Base-by-base conservation (phyloP, 2,113 vertebrate species). In the Myotis davidii region DNA sequence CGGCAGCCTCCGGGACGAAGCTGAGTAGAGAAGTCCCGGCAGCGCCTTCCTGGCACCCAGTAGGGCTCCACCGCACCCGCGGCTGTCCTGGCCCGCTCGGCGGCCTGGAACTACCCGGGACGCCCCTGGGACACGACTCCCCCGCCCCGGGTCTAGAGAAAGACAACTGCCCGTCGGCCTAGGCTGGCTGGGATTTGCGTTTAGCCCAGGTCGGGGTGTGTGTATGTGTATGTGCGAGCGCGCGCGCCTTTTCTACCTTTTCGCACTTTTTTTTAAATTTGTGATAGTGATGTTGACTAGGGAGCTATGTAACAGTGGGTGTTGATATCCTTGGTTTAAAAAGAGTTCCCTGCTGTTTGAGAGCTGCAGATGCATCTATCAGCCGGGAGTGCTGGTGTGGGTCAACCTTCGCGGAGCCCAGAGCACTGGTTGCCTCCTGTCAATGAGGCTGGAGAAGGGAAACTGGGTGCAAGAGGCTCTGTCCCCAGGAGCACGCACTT, bases 41-140 rank as follows among this genome's bases (percentile, higher is more conserved):
- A 23, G 17, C 1, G 1, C 13, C 1, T 18, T 32, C 34, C 1
- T 0, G 20, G 23, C 45, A 61, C 37, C 27, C 54, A 34, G 16
- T 9, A 0, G 12, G 29, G 8, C 32, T 27, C 10, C 27, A 1
- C 23, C 0, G 6, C 20, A 48, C 7, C 27, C 23, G 5, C 34
- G 3, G 67, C 64, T 4, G 8, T 10, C 77, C 72, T 67, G 76
- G 74, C 34, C 16, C 2, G 42, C 61, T 3, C 52, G 2, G 14
- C 1, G 39, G 70, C 78, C 34, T 56, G 72, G 25, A 94, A 13
- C 5, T 0, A 27, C 61, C 61, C 20, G 27, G 42, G 85, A 59
- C 34, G 3, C 39, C 72, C 84, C 81, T 11, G 12, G 52, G 91
- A 77, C 77, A 25, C n/a, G 21, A 84, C 14, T n/a, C n/a, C 21